Conservation (phyloP, 2,113 vertebrate genomes). For the Eptatretus burgeri region DNA sequence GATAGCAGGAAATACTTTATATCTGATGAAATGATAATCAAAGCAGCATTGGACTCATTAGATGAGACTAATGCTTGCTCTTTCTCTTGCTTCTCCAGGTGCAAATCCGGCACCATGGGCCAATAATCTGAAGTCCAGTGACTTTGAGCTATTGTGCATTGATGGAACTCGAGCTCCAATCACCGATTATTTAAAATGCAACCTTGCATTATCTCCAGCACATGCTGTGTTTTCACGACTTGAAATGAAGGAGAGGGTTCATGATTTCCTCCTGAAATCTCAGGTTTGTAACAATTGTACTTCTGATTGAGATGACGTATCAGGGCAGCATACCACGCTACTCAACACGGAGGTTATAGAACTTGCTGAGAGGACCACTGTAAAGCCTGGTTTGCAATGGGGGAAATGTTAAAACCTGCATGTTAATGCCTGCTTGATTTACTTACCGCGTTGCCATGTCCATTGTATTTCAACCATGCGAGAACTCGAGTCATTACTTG, state of each 20-base stretch:
- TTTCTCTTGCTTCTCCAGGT: constrained; percentile 17
- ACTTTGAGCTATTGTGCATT: constrained; percentile 47
- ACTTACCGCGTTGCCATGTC: too few relatives aligned
- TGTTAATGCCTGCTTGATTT: too few relatives aligned
- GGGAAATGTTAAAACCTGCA: too few relatives aligned
- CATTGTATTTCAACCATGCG: too few relatives aligned
- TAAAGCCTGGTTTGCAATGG: too few relatives aligned
- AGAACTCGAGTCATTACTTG: too few relatives aligned
- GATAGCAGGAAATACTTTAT: background rate
- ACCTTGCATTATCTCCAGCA: constrained; percentile 37
- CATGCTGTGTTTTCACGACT: constrained; percentile 26
- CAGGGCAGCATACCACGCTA: too few relatives aligned
- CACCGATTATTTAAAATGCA: constrained; percentile 28
- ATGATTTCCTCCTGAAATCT: background rate
- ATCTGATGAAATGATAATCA: background rate
- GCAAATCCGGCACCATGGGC: constrained; percentile 22
- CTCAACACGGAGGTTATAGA: too few relatives aligned
- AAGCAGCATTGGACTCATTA: background rate
- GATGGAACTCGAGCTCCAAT: constrained; percentile 26
- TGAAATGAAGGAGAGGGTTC: background rate
- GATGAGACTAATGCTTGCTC: background rate
- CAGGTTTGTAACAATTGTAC: background rate
- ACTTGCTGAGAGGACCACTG: too few relatives aligned
- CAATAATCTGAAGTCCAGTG: constrained; percentile 15
- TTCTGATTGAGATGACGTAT: too few relatives aligned